A percentile compares a stretch with the other conserved stretches of the same genome.
Evolutionary conservation across 2,888 invertebrate genomes (phyloP).

Genomic region (Chloroclystis v-ata): DNA sequence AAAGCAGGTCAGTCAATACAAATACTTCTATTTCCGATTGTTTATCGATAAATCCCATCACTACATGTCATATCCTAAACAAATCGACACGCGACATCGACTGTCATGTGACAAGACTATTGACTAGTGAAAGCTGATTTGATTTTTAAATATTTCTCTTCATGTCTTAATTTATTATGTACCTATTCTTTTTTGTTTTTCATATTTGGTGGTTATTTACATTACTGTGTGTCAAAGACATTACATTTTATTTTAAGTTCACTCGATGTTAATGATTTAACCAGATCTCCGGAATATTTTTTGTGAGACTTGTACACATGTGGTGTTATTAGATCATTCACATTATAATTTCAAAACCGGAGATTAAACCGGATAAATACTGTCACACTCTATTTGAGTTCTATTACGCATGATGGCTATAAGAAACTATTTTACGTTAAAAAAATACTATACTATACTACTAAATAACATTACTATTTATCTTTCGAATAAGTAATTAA

Average conservation of each 20-base stretch:
- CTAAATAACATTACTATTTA: neutral
- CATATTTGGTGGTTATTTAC: neutral
- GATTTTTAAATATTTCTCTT: slow-evolving; percentile 12
- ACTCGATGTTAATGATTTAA: slow-evolving; percentile 33
- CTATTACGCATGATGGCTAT: slow-evolving; percentile 16
- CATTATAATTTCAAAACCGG: slow-evolving; percentile 49
- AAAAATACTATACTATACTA: neutral
- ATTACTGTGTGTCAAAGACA: neutral
- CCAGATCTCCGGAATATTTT: slow-evolving; percentile 37
- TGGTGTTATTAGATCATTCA: slow-evolving; percentile 57
- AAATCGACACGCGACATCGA: slow-evolving; percentile 39
- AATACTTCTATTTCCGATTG: slow-evolving; percentile 28
- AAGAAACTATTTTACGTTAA: neutral
- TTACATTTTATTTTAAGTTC: slow-evolving; percentile 8
- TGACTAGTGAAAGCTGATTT: slow-evolving; percentile 21
- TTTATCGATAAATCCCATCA: slow-evolving; percentile 38
- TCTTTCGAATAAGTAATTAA: too few species aligned
- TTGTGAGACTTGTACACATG: slow-evolving; percentile 39
- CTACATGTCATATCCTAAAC: slow-evolving; percentile 40
- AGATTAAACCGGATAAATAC: slow-evolving; percentile 45
- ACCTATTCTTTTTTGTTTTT: neutral
- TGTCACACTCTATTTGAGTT: slow-evolving; percentile 30
- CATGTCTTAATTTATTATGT: neutral
- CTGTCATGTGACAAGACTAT: slow-evolving; percentile 38
- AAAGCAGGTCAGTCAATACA: slow-evolving; percentile 19